These are phyloP conservation scores for Noctua pronuba DNA, from an alignment of 2,888 invertebrate species.

Conservation along the genomic window DNA sequence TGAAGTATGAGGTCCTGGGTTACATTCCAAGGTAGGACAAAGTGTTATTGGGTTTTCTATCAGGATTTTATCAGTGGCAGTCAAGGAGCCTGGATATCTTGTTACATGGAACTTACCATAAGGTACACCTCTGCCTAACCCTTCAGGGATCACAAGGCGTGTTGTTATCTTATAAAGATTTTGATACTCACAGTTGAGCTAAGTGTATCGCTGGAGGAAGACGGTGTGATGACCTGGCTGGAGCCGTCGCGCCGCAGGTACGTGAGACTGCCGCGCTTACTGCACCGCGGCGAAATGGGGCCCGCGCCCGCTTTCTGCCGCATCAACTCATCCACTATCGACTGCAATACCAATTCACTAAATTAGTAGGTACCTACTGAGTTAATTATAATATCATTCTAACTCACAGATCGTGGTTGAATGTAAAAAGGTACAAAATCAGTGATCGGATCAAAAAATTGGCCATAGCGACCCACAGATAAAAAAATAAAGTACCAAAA, in stretches of 20 bases:
- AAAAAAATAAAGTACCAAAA: background rate
- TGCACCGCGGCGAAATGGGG: conserved; percentile 85
- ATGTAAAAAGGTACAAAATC: background rate
- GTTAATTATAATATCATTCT: background rate
- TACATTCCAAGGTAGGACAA: background rate
- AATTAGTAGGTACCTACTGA: background rate
- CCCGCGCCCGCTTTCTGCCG: conserved; percentile 92
- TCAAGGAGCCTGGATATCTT: background rate
- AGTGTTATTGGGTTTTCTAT: background rate
- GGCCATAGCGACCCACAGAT: background rate
- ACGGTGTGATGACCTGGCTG: conserved; percentile 91
- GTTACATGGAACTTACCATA: background rate
- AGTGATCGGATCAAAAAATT: background rate
- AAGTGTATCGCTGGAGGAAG: conserved; percentile 89
- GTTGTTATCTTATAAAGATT: background rate
- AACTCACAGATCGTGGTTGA: background rate
- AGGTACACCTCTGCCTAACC: background rate
- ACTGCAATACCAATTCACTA: conserved; percentile 89
- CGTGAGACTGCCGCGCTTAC: conserved; percentile 91
- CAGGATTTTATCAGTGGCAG: background rate
- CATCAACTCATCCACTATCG: conserved; percentile 98
- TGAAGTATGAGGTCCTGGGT: background rate
- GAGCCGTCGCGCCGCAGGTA: conserved; percentile 94
- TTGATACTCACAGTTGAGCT: conserved; percentile 82
- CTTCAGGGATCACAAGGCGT: background rate